Percentiles rank a stretch among this genome's conserved stretches.
Evolutionary conservation across 2,797 vertebrate species (phyloP).

Genomic region (Sebastes flavidus): DNA sequence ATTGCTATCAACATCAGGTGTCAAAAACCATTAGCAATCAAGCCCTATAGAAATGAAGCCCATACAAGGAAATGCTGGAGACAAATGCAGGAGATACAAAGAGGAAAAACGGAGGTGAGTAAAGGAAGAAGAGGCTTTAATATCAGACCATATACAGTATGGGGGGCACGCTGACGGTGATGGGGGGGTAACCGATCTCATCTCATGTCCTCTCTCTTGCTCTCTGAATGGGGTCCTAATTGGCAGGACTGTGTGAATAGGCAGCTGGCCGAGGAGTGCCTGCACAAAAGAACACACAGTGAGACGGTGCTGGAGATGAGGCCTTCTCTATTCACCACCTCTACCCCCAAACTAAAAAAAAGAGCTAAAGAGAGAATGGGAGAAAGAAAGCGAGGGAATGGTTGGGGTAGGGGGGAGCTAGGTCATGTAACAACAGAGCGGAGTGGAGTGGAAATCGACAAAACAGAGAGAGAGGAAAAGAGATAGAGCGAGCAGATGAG

Average conservation of each 20-base stretch:
- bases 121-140: constrained; percentile 29
- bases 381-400: constrained; percentile 44
- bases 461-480: constrained; percentile 58
- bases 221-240: constrained; percentile 93
- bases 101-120: constrained; percentile 2
- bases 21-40: background rate
- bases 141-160: constrained; percentile 33
- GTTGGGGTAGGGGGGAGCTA: background rate
- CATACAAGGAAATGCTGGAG: constrained; percentile 14
- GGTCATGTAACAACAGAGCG: constrained; percentile 62
- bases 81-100: background rate
- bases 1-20: background rate
- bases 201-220: constrained; percentile 70
- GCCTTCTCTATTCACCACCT: constrained; percentile 69
- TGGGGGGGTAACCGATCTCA: constrained; percentile 68
- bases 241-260: constrained; percentile 86
- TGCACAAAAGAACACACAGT: constrained; percentile 74
- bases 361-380: constrained; percentile 33
- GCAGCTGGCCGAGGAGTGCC: constrained; percentile 89
- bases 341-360: constrained; percentile 32
- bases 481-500: constrained; percentile 62
- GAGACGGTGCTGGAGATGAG: constrained; percentile 64
- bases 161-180: constrained; percentile 31
- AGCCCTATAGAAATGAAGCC: background rate
- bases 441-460: constrained; percentile 68